Evolutionary conservation across 2,797 vertebrate genomes (phyloP).

Genomic region (Oreochromis mossambicus): DNA sequence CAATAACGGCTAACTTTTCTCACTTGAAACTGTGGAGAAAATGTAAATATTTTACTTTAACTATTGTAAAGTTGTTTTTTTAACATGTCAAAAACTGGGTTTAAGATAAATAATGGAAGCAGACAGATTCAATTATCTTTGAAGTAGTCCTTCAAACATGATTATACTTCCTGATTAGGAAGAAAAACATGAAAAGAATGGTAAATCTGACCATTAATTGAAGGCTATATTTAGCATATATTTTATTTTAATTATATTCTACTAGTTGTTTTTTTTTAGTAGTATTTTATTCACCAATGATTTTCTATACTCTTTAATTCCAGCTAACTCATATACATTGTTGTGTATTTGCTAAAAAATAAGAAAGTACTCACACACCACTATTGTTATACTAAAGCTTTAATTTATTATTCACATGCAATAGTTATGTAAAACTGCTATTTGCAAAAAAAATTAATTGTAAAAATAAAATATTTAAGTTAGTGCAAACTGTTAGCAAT

Average conservation of each 20-base stretch:
- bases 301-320: background rate
- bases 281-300: background rate
- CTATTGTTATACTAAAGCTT: constrained; percentile 28
- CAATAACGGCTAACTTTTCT: background rate
- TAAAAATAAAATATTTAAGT: constrained; percentile 5
- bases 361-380: background rate
- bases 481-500: constrained; percentile 33
- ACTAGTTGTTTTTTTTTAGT: background rate
- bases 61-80: background rate
- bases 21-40: background rate
- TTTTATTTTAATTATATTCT: background rate
- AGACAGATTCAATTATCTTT: background rate
- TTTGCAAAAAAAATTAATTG: constrained; percentile 22
- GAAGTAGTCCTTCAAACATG: background rate
- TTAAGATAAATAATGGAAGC: background rate
- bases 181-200: background rate
- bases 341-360: background rate
- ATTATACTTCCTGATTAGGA: background rate
- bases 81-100: background rate
- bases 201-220: background rate
- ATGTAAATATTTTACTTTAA: background rate
- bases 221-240: background rate
- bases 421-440: constrained; percentile 7
- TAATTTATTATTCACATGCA: constrained; percentile 40
- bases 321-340: background rate